Conservation (phyloP, 2,888 invertebrate genomes). For the Thecocarcelia acutangulata region DNA sequence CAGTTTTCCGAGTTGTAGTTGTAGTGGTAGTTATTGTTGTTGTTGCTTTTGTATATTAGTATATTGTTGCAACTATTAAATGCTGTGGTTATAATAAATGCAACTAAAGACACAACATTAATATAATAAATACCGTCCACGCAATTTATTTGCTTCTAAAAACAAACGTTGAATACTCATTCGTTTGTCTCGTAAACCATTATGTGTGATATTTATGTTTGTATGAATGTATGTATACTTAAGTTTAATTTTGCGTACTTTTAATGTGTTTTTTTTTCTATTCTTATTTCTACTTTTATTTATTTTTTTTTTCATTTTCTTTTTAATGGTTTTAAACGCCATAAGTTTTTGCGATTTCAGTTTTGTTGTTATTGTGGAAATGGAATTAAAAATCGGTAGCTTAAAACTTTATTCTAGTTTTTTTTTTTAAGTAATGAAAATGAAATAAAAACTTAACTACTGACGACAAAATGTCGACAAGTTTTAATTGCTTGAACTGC, state of each 20-base stretch:
- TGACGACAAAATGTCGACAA: slow-evolving; percentile 71
- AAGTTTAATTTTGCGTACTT: slow-evolving; percentile 50
- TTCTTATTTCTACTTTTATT: background rate
- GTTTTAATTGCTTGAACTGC: slow-evolving; percentile 70
- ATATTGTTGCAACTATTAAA: slow-evolving; percentile 64
- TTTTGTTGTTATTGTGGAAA: slow-evolving; percentile 19
- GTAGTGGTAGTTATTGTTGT: slow-evolving; percentile 34
- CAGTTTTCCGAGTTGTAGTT: slow-evolving; percentile 5
- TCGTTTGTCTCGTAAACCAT: slow-evolving; percentile 49
- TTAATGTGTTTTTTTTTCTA: slow-evolving; percentile 15
- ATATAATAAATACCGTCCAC: slow-evolving; percentile 80
- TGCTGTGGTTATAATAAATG: slow-evolving; percentile 70
- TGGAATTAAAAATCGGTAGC: slow-evolving; percentile 41
- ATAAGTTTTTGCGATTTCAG: slow-evolving; percentile 45
- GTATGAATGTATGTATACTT: slow-evolving; percentile 8
- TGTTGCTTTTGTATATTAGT: slow-evolving; percentile 19
- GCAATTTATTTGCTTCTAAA: slow-evolving; percentile 74
- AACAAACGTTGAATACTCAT: slow-evolving; percentile 43
- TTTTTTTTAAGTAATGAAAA: slow-evolving; percentile 28
- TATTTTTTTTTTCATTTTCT: background rate
- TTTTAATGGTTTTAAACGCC: slow-evolving; percentile 48
- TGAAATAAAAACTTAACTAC: slow-evolving; percentile 23
- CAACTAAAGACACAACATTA: slow-evolving; percentile 72
- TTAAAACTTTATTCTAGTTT: slow-evolving; percentile 48
- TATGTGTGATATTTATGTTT: slow-evolving; percentile 27